Percentiles rank a stretch among this genome's conserved stretches.
Evolutionary conservation across 1,140 invertebrate genomes (phyloP).

Genomic region (Drosophila elegans): DNA sequence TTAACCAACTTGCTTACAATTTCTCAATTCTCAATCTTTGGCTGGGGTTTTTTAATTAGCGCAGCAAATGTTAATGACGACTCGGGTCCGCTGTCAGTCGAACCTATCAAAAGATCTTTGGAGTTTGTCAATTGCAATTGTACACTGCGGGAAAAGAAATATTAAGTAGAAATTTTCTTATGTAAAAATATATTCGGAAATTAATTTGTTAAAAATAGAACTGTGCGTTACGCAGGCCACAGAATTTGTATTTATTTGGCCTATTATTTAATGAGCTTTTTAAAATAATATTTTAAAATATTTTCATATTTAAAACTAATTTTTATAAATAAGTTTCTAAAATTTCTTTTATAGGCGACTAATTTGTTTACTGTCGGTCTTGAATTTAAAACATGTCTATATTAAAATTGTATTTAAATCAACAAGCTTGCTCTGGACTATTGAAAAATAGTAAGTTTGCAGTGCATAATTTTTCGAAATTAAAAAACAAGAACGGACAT

Average conservation of each 20-base stretch:
- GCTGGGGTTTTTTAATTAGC: slow-evolving; percentile 63
- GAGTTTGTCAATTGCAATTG: slow-evolving; percentile 24
- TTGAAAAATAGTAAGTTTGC: neutral
- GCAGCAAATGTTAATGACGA: slow-evolving; percentile 53
- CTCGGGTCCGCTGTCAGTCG: slow-evolving; percentile 32
- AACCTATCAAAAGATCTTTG: slow-evolving; percentile 27
- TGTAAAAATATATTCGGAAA: too few species aligned
- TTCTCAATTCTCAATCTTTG: slow-evolving; percentile 16
- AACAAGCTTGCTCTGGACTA: neutral
- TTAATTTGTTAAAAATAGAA: too few species aligned
- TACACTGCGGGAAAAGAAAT: neutral
- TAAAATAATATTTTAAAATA: too few species aligned
- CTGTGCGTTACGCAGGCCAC: too few species aligned
- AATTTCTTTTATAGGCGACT: too few species aligned
- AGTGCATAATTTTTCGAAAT: slow-evolving; percentile 41
- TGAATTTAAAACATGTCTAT: too few species aligned
- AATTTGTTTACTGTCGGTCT: too few species aligned
- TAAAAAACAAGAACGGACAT: slow-evolving; percentile 48
- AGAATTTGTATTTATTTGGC: too few species aligned
- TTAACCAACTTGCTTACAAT: slow-evolving; percentile 2
- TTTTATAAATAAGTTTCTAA: too few species aligned
- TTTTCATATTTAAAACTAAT: too few species aligned
- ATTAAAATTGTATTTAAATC: slow-evolving; percentile 5
- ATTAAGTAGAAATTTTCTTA: too few species aligned
- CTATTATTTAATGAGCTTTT: too few species aligned